Evolutionary conservation across 1,140 invertebrate species (phyloP).

Genomic region (Pseudomyrmex pallidus): DNA sequence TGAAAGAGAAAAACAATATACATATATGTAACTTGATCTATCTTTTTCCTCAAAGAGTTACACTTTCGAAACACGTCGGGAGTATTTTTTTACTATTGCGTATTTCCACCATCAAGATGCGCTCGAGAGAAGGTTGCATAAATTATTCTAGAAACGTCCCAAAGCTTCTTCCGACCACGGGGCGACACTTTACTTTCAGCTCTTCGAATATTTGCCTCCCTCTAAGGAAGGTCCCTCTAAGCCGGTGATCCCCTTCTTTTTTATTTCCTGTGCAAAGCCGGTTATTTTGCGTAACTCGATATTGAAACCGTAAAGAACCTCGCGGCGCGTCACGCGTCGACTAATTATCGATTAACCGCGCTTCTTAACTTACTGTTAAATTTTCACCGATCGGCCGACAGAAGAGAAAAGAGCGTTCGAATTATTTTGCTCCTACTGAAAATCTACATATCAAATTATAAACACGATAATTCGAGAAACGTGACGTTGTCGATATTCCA

Average conservation of each 20-base stretch:
- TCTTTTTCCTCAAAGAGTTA: not conserved
- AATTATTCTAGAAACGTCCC: slow-evolving; percentile 14
- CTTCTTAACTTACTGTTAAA: not conserved
- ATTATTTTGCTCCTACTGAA: not conserved
- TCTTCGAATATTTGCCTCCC: not conserved
- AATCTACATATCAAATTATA: slow-evolving; percentile 2
- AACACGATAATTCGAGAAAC: not conserved
- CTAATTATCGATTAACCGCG: not conserved
- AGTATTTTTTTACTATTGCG: slow-evolving; percentile 31
- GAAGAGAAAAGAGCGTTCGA: not conserved
- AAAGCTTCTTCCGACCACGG: not conserved
- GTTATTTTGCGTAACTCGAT: not conserved
- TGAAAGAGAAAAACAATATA: not conserved
- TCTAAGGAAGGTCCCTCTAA: no score
- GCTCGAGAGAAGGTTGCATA: not conserved
- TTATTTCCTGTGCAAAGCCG: not conserved
- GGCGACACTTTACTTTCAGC: slow-evolving; percentile 19
- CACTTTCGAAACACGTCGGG: not conserved
- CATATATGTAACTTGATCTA: not conserved
- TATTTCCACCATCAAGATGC: not conserved
- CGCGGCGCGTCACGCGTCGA: not conserved
- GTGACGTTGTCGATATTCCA: not conserved
- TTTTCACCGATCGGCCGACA: not conserved
- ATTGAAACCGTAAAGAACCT: not conserved
- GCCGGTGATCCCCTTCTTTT: no score